A percentile compares a stretch with the other conserved stretches of the same genome.
phyloP scores from a whole-genome alignment of 64 coral and sea anemone genomes.

The Trachythela sp. region DNA sequence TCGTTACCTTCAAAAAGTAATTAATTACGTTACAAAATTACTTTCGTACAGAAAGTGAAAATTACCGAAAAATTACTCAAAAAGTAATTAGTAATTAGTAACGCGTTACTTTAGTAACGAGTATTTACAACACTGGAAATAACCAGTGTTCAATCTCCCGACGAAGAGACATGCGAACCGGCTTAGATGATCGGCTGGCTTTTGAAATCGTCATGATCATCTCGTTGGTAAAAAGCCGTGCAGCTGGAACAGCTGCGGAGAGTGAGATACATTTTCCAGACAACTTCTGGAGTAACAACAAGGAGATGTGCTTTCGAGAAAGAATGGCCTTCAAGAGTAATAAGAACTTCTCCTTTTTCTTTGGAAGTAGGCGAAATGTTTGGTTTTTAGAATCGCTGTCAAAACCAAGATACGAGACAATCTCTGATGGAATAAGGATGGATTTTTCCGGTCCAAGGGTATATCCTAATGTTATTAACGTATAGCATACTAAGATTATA shows the following conservation, averaged over 20 bases:
- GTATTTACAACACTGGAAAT: too few relatives aligned
- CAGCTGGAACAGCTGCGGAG: conserved; percentile 13
- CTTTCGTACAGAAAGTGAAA: too few relatives aligned
- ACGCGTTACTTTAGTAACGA: too few relatives aligned
- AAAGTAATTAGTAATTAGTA: too few relatives aligned
- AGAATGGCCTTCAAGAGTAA: neutral
- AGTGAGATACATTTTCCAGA: conserved; percentile 20
- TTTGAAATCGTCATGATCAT: neutral
- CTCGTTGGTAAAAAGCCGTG: conserved; percentile 26
- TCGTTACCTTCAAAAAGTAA: too few relatives aligned
- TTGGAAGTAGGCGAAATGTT: neutral
- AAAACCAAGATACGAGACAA: neutral
- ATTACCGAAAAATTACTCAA: too few relatives aligned
- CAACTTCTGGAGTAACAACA: neutral
- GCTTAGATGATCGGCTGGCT: neutral
- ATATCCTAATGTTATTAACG: neutral
- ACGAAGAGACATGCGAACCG: conserved; percentile 12
- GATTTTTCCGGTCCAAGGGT: neutral
- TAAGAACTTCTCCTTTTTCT: too few relatives aligned
- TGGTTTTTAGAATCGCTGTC: neutral
- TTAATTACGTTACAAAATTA: too few relatives aligned
- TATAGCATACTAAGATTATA: neutral
- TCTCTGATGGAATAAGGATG: neutral
- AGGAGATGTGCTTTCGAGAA: neutral
- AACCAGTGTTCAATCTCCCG: conserved; percentile 36